A percentile compares a stretch with the other conserved stretches of the same genome.
Conservation (phyloP, 2,113 vertebrate species). For the Ascaphus truei region DNA sequence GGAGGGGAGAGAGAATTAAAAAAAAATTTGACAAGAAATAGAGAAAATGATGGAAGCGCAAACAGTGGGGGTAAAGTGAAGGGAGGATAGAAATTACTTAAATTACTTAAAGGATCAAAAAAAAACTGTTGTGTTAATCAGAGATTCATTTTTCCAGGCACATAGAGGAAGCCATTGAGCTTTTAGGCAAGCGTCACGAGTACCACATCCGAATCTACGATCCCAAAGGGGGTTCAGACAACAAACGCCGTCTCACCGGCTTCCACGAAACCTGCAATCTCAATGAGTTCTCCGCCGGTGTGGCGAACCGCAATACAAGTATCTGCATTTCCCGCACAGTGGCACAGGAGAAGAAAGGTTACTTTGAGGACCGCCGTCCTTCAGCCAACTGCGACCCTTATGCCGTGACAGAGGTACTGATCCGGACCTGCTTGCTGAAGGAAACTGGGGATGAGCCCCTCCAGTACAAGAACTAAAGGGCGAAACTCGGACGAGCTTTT, state of each 20-base stretch:
- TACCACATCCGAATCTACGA: constrained; percentile 90
- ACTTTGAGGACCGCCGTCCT: constrained; percentile 91
- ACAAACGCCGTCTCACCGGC: constrained; percentile 84
- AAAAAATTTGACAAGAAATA: no score
- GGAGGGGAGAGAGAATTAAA: no score
- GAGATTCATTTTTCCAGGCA: constrained; percentile 55
- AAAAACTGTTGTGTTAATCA: no score
- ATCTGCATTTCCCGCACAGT: constrained; percentile 86
- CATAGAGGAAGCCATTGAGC: constrained; percentile 87
- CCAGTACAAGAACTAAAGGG: constrained; percentile 74
- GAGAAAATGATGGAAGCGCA: no score
- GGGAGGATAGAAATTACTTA: no score
- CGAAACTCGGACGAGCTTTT: constrained; percentile 18
- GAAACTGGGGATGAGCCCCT: constrained; percentile 80
- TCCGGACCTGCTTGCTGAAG: constrained; percentile 83
- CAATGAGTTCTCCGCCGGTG: constrained; percentile 84
- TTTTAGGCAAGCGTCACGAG: constrained; percentile 76
- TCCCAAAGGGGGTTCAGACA: constrained; percentile 90
- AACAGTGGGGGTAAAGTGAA: no score
- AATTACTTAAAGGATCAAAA: no score
- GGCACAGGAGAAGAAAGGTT: constrained; percentile 84
- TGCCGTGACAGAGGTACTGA: constrained; percentile 80
- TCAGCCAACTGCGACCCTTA: constrained; percentile 92
- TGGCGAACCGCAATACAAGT: constrained; percentile 85
- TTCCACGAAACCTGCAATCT: constrained; percentile 88